Base-by-base conservation (phyloP, 1,140 invertebrate genomes). In the Musca domestica region DNA sequence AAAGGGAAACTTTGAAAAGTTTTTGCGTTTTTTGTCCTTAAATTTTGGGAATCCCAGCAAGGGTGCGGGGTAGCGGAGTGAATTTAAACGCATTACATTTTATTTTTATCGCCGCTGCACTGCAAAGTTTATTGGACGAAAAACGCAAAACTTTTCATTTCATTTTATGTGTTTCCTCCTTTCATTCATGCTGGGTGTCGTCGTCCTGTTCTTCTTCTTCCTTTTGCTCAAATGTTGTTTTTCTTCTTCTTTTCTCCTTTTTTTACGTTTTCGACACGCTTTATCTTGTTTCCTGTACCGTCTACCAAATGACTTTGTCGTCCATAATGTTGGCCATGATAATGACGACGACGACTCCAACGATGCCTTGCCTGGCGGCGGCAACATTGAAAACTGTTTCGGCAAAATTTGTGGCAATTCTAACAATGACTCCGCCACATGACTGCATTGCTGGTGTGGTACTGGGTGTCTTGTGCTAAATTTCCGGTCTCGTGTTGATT, bases 401-500 rank as follows among this genome's bases (percentile, higher is more conserved):
- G 34, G 34, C 34, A 10, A 5, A 9, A 2, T 41, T 41, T 41
- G 34, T 41, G 34, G 34, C 34, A 41, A 41, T 41, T 5, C 34
- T 41, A 41, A 41, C 34, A 41, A 41, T 41, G 34, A 5, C 27
- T 4, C 27, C 34, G 34, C 34, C 34, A 41, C 34, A 41, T 41
- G 34, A 41, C 34, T 41, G 34, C 34, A 41, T 41, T 41, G 34
- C 34, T 41, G 34, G 34, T 61, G 6, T 22, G 56, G n/a, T 34
- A 27, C 54, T 58, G 54, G 27, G 30, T 41, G 20, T 54, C 5
- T 5, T 54, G 20, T 20, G 14, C 22, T 23, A 79, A 74, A 76
- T 73, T 79, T 79, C 77, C 77, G 75, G 72, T 74, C 77, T 79
- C 75, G 77, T 79, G 75, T 74, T 76, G 76, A 79, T 79, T 63